Conservation (phyloP, 2,888 invertebrate species). For the Amorpha juglandis region DNA sequence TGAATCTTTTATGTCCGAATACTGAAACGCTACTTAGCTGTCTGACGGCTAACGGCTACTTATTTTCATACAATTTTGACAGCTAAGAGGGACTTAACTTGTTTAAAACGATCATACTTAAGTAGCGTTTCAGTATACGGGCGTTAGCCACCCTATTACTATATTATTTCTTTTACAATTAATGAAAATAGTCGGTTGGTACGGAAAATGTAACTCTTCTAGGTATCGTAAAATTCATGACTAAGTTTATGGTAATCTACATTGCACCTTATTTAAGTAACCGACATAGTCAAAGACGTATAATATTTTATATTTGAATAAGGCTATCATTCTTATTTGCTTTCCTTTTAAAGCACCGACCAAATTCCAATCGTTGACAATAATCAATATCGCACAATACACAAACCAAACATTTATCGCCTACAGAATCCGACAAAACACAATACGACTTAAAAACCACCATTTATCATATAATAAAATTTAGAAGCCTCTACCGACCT, state of each 20-base stretch:
- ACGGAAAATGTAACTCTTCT: too few relatives aligned
- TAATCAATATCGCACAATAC: conserved; percentile 45
- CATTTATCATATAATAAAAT: conserved; percentile 74
- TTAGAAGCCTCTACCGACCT: conserved; percentile 61
- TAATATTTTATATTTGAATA: conserved; percentile 28
- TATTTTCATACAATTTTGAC: too few relatives aligned
- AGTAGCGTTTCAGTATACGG: too few relatives aligned
- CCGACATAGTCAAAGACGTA: not conserved
- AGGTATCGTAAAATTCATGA: not conserved
- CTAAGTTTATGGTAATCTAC: not conserved
- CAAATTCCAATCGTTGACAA: conserved; percentile 30
- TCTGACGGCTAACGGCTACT: too few relatives aligned
- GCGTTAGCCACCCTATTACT: too few relatives aligned
- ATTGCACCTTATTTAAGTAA: not conserved
- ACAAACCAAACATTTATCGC: conserved; percentile 70
- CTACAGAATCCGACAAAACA: conserved; percentile 51
- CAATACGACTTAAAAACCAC: conserved; percentile 59
- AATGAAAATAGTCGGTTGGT: too few relatives aligned
- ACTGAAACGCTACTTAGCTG: too few relatives aligned
- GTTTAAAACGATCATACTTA: too few relatives aligned
- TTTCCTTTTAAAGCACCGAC: conserved; percentile 55
- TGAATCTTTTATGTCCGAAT: too few relatives aligned
- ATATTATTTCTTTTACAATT: too few relatives aligned
- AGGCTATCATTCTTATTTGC: conserved; percentile 59
- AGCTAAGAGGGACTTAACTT: too few relatives aligned